These are phyloP conservation scores for Magallana gigas DNA, from an alignment of 1,140 invertebrate genomes.

Conservation along the genomic window DNA sequence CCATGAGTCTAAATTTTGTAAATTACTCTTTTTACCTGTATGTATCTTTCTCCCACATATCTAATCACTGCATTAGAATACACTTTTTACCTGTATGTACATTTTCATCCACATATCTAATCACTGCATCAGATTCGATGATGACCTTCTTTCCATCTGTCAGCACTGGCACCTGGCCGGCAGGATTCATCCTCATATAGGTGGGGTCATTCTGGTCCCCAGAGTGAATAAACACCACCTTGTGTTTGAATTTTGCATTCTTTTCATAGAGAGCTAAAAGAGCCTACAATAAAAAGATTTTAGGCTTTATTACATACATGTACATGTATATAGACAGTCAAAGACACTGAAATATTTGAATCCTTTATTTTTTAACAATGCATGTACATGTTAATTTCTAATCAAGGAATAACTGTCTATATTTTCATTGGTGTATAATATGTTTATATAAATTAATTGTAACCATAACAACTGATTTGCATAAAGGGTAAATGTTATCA, in stretches of 20 bases:
- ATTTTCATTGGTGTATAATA: no score
- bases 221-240: conserved; percentile 50
- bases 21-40: not conserved
- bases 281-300: conserved; percentile 51
- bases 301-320: no score
- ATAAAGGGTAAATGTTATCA: no score
- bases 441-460: no score
- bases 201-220: conserved; percentile 56
- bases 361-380: no score
- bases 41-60: not conserved
- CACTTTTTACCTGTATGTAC: conserved; percentile 57
- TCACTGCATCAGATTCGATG: conserved; percentile 61
- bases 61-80: not conserved
- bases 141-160: conserved; percentile 61
- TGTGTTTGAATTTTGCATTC: conserved; percentile 55
- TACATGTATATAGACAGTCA: no score
- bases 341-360: no score
- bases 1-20: not conserved
- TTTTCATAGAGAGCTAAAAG: conserved; percentile 65
- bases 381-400: no score
- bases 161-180: conserved; percentile 58
- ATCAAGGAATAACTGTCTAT: no score
- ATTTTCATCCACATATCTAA: conserved; percentile 64
- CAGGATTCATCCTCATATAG: conserved; percentile 62
- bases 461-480: no score